Base-by-base conservation (phyloP, 2,797 vertebrate species). In the Tympanoctomys barrerae region DNA sequence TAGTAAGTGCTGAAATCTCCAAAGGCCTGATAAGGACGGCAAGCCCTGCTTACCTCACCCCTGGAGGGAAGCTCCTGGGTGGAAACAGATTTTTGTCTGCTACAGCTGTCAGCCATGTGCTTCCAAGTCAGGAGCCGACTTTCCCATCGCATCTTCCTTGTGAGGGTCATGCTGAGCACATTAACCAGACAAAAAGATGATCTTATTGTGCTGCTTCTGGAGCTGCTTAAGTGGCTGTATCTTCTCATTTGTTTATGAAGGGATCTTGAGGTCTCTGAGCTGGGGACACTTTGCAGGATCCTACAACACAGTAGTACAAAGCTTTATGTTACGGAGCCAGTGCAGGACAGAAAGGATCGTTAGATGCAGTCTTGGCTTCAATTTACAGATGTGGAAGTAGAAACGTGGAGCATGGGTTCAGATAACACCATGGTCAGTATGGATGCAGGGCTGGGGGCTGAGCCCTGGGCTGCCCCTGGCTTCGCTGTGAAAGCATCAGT, bases 311-410 rank as follows among this genome's bases (percentile, higher is more conserved):
- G 33, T 54, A 81, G 64, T 31, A 7, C 16, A 61, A 87, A 82
- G 49, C 83, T 49, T 11, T 28, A n/a, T 68, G 71, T 87, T 66
- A 71, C 28, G 12, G 81, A 93, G 57, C 54, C n/a, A 42, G 70
- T 66, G 24, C 31, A 7, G 57, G 87, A 71, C 57, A 85, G 78
- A 83, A 62, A 91, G 77, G 81, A 46, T 85, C 8, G 2, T 64
- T 46, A n/a, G 66, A 82, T 24, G 33, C 31, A 16, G 19, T 66
- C 16, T 28, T 87, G 92, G 31, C 78, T 70, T 54, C 61, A 79
- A 86, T 77, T 78, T 82, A 22, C 33, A 91, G 89, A 82, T 39
- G 77, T 64, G 92, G 90, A 62, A 70, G n/a, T 19, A 2, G 92
- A 95, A 80, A 39, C 52, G 61, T 59, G 31, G 90, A 83, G 92